Evolutionary conservation across 1,140 invertebrate species (phyloP).

Genomic region (Drosophila nebulosa): DNA sequence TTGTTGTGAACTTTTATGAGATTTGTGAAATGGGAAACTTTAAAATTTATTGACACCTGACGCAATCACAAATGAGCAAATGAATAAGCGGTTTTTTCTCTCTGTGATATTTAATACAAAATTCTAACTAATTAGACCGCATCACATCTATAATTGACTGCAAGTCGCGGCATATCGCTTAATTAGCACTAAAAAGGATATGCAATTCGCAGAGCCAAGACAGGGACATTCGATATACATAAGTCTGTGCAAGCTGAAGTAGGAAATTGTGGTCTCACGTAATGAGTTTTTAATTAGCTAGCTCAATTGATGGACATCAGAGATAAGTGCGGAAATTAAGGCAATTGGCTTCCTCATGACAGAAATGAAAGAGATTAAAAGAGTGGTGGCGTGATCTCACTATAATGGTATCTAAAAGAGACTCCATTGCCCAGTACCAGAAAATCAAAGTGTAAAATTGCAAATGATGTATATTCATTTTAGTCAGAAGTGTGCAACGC

Average conservation of each 20-base stretch:
- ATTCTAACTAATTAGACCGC: slow-evolving; percentile 52
- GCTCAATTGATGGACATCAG: neutral
- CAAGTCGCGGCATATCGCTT: slow-evolving; percentile 59
- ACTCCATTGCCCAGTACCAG: too few relatives aligned
- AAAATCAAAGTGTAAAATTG: too few relatives aligned
- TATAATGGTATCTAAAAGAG: neutral
- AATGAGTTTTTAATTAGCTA: slow-evolving; percentile 65
- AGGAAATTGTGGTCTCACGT: slow-evolving; percentile 13
- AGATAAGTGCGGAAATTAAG: neutral
- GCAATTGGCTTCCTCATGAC: neutral
- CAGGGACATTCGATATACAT: slow-evolving; percentile 32
- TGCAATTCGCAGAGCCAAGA: slow-evolving; percentile 53
- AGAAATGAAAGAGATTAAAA: neutral
- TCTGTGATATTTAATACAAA: slow-evolving; percentile 43
- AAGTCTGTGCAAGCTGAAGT: slow-evolving; percentile 26
- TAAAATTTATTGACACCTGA: slow-evolving; percentile 60
- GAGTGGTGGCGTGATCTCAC: neutral
- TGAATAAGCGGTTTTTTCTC: too few relatives aligned
- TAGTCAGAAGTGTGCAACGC: too few relatives aligned
- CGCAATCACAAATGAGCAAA: slow-evolving; percentile 38
- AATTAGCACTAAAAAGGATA: slow-evolving; percentile 64
- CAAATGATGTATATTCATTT: too few relatives aligned
- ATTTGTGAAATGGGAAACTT: slow-evolving; percentile 34
- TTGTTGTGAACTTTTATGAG: slow-evolving; percentile 47
- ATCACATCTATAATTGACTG: slow-evolving; percentile 55